phyloP scores from a whole-genome alignment of 2,113 vertebrate genomes.

The Ahaetulla prasina region DNA sequence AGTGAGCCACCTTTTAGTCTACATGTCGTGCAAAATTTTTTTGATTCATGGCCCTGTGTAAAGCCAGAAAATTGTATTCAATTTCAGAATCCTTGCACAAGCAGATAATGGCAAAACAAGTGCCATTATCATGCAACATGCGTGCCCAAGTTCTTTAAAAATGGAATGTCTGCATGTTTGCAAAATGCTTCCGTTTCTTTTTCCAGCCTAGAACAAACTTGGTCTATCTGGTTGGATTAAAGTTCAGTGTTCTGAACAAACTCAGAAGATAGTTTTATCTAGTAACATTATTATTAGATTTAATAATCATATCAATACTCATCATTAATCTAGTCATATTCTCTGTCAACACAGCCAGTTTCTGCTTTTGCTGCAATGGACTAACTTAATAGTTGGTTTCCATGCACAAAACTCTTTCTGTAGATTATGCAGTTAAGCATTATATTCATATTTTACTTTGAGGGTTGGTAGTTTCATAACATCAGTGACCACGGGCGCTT shows the following conservation, averaged over 20 bases:
- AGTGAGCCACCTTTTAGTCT: background rate
- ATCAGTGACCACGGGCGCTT: background rate
- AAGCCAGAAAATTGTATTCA: background rate
- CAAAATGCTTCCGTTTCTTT: background rate
- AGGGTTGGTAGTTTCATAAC: background rate
- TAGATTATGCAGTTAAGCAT: background rate
- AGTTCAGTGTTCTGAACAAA: background rate
- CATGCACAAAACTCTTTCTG: background rate
- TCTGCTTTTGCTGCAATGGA: background rate
- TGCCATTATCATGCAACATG: background rate
- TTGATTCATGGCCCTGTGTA: background rate
- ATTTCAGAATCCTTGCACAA: background rate
- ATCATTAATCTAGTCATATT: background rate
- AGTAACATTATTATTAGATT: background rate
- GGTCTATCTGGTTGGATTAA: background rate
- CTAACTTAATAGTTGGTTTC: background rate
- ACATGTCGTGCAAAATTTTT: background rate
- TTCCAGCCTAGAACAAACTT: background rate
- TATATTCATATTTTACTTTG: background rate
- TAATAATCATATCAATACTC: background rate
- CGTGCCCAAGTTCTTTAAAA: background rate
- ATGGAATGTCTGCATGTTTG: background rate
- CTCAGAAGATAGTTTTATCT: background rate
- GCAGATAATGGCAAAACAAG: background rate
- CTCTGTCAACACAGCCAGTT: background rate